phyloP scores from a whole-genome alignment of 2,888 invertebrate genomes.

The Cryptophagus acutangulus region DNA sequence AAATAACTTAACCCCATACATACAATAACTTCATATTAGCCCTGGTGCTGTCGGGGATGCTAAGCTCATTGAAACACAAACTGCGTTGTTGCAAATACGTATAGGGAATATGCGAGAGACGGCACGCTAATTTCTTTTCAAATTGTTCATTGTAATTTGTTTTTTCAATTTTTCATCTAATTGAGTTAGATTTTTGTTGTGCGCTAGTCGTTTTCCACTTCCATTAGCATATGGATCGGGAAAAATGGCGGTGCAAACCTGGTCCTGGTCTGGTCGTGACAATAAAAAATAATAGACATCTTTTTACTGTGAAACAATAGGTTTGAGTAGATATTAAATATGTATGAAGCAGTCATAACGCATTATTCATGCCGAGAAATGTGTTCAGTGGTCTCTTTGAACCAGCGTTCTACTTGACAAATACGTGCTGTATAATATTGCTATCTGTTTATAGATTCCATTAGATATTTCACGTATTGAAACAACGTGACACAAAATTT shows the following conservation, averaged over 20 bases:
- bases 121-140: conserved; percentile 5
- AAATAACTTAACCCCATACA: conserved; percentile 7
- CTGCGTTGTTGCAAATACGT: conserved; percentile 7
- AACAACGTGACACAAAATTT: neutral
- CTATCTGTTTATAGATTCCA: conserved; percentile 40
- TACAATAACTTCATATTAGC: conserved; percentile 8
- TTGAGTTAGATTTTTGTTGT: neutral
- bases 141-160: neutral
- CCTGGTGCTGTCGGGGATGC: neutral
- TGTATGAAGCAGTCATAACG: conserved; percentile 42
- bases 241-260: neutral
- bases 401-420: conserved; percentile 35
- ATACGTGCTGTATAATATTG: conserved; percentile 37
- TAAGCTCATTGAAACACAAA: conserved; percentile 9
- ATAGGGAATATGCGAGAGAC: too few relatives aligned
- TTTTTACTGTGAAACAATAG: conserved; percentile 25
- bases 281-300: conserved; percentile 24
- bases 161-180: too few relatives aligned
- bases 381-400: conserved; percentile 31
- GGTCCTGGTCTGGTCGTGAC: neutral
- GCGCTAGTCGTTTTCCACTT: neutral
- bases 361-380: conserved; percentile 37
- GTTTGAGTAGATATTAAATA: conserved; percentile 37
- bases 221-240: neutral
- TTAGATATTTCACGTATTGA: conserved; percentile 33